Evolutionary conservation across 2,113 vertebrate genomes (phyloP).

Genomic region (Benitochromis conjunctus): DNA sequence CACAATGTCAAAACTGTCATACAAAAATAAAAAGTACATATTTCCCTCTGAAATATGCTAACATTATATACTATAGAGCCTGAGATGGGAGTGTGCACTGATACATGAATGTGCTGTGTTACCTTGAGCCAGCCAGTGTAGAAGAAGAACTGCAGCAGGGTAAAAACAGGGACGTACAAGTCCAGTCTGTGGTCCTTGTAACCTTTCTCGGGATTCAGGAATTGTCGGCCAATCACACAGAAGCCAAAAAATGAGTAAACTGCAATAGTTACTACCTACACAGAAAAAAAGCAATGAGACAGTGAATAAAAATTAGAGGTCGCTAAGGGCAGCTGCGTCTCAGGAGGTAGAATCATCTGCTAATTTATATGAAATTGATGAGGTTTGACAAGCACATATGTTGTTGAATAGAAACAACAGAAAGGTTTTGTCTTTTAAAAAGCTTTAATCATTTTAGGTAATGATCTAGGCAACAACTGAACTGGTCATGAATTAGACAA

Average conservation of each 20-base stretch:
- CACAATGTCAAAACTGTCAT: neutral
- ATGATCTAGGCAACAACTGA: neutral
- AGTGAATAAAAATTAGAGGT: neutral
- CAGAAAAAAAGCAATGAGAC: neutral
- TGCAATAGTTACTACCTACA: slow-evolving; percentile 84
- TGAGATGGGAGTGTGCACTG: neutral
- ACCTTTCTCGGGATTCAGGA: slow-evolving; percentile 74
- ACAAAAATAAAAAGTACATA: neutral
- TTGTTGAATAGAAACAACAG: neutral
- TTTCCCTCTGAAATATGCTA: neutral
- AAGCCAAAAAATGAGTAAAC: slow-evolving; percentile 87
- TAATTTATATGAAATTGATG: neutral
- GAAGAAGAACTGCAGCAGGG: slow-evolving; percentile 90
- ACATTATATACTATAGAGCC: neutral
- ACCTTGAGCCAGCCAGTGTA: slow-evolving; percentile 90
- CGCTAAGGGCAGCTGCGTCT: neutral
- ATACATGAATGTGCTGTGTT: neutral
- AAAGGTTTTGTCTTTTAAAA: neutral
- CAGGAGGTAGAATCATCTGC: rapidly evolving
- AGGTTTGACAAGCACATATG: neutral
- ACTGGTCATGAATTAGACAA: neutral
- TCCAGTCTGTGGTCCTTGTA: slow-evolving; percentile 72
- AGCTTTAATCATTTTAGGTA: neutral
- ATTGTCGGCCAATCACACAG: slow-evolving; percentile 83
- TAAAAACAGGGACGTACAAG: slow-evolving; percentile 83